Evolutionary conservation across 2,888 invertebrate genomes (phyloP).

Genomic region (Myopa testacea): DNA sequence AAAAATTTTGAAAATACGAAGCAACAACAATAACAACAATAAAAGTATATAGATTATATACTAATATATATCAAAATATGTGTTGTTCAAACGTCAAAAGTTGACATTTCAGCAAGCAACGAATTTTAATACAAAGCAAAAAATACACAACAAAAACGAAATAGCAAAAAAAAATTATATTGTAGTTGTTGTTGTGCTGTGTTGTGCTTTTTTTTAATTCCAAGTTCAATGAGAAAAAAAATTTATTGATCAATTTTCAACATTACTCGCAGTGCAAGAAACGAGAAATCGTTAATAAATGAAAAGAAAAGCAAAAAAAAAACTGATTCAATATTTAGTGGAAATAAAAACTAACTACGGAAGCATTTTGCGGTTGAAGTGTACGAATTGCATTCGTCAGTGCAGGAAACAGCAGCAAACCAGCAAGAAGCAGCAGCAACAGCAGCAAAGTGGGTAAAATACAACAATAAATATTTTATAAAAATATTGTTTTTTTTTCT

Average conservation of each 20-base stretch:
- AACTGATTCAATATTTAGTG: too few species aligned
- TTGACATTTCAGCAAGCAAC: background rate
- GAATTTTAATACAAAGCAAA: background rate
- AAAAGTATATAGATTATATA: too few species aligned
- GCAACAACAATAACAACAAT: constrained; percentile 21
- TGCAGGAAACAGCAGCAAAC: constrained; percentile 16
- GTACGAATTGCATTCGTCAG: constrained; percentile 21
- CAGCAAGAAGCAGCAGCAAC: background rate
- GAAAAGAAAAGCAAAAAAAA: constrained; percentile 27
- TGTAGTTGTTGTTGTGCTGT: constrained; percentile 13
- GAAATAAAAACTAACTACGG: constrained; percentile 10
- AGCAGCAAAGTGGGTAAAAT: background rate
- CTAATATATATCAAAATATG: background rate
- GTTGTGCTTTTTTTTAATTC: constrained; percentile 9
- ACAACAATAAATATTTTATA: background rate
- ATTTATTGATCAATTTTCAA: background rate
- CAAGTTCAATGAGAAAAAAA: background rate
- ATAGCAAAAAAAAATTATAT: background rate
- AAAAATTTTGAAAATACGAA: constrained; percentile 12
- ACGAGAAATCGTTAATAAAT: background rate
- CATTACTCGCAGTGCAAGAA: background rate
- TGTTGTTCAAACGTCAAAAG: constrained; percentile 20
- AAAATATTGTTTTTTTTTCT: constrained; percentile 10
- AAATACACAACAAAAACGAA: background rate
- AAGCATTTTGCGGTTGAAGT: constrained; percentile 12